Evolutionary conservation across 2,888 invertebrate species (phyloP).

Genomic region (Willowsia nigromaculata): DNA sequence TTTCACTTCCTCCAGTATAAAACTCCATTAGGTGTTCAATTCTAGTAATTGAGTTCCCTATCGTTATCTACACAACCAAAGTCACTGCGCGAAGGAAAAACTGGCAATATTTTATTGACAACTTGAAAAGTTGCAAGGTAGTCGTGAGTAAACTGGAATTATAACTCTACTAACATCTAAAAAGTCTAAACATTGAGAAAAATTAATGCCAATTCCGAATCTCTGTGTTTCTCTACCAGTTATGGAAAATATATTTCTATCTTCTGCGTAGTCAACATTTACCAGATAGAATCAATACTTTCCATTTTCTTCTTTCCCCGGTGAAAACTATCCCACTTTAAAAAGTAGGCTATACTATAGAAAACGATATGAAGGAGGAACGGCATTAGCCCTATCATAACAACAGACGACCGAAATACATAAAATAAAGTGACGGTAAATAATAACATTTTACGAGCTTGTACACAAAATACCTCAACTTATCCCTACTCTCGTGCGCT

Average conservation of each 20-base stretch:
- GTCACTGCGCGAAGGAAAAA: not conserved
- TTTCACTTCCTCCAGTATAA: not conserved
- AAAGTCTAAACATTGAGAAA: not conserved
- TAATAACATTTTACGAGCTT: conserved; percentile 38
- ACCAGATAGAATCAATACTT: conserved; percentile 6
- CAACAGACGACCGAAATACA: conserved; percentile 2
- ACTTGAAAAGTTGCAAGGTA: conserved; percentile 10
- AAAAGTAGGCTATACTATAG: not conserved
- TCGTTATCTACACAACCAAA: not conserved
- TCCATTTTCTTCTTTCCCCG: not conserved
- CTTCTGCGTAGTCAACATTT: not conserved
- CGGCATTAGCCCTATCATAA: not conserved
- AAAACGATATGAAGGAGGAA: not conserved
- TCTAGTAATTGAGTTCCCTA: not conserved
- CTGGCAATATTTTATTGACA: not conserved
- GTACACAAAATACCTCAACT: not conserved
- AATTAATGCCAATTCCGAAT: not conserved
- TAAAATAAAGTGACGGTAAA: conserved; percentile 45
- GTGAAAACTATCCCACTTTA: not conserved
- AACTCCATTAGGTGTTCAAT: not conserved
- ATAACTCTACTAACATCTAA: not conserved
- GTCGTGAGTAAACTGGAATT: not conserved
- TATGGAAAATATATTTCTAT: not conserved
- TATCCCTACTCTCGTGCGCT: not conserved
- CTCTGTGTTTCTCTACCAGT: not conserved